Percentiles rank a stretch among this genome's conserved stretches.
Evolutionary conservation across 1,140 invertebrate species (phyloP).

Genomic region (Tetramorium simillimum): DNA sequence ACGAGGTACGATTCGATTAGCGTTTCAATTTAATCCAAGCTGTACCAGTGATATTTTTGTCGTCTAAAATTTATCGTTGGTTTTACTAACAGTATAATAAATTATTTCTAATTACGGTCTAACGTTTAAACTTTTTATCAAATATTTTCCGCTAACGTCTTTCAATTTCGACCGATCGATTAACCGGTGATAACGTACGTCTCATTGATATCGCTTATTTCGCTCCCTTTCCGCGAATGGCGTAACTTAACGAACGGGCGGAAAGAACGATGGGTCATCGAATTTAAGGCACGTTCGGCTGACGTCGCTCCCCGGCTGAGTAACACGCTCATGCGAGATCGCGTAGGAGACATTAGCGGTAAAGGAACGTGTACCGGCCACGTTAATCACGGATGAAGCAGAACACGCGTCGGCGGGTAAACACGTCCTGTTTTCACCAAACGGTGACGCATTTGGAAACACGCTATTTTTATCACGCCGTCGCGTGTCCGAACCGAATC

Average conservation of each 20-base stretch:
- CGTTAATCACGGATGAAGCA: constrained; percentile 43
- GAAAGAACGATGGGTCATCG: neutral
- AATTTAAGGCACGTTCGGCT: neutral
- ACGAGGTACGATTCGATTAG: neutral
- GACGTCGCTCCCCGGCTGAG: neutral
- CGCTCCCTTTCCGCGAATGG: neutral
- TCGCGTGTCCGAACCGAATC: constrained; percentile 28
- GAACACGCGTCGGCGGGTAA: constrained; percentile 53
- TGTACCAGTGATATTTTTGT: neutral
- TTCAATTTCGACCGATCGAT: neutral
- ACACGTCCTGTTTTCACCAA: constrained; percentile 67
- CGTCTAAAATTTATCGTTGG: neutral
- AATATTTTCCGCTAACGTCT: neutral
- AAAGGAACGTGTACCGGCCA: constrained; percentile 60
- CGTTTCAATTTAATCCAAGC: neutral
- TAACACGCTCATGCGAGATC: neutral
- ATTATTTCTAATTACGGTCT: neutral
- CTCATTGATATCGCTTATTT: neutral
- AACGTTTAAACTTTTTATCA: neutral
- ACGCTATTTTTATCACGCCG: constrained; percentile 57
- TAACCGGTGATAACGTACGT: neutral
- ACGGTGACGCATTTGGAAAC: constrained; percentile 57
- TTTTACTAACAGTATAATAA: neutral
- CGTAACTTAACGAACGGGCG: neutral
- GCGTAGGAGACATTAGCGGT: constrained; percentile 46